Evolutionary conservation across 2,113 vertebrate genomes (phyloP), one percentile per base, ranked within the genome.

Genomic region (Chaetops frenatus): DNA sequence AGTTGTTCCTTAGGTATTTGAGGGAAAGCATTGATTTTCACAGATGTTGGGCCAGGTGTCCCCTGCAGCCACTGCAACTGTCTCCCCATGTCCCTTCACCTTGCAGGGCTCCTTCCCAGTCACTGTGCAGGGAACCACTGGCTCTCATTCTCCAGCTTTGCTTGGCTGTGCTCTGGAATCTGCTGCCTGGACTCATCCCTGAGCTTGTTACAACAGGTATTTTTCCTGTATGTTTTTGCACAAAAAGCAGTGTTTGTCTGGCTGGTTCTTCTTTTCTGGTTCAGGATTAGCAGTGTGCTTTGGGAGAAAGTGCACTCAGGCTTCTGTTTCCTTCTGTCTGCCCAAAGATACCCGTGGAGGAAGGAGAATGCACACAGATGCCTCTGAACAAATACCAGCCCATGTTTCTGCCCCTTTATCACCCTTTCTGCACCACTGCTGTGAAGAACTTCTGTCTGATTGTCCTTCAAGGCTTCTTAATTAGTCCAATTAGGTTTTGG

Each of bases 71-170:
- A 45, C 50, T 4, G 6, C 19, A 27, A 2, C 11, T 17, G 25
- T 9, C 19, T 74, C 12, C 21, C 15, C 3, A 0, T 36, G 70
- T 58, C 53, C 25, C 40, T 56, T 50, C 74, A 56, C 40, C 60
- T 44, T 48, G 33, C 28, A 42, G 17, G n/a, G 27, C 61, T 66
- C 56, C 23, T 79, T 56, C 19, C 28, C 19, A 5, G 31, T 23
- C 15, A n/a, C 28, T 0, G 1, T 0, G 2, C 44, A 14, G 33
- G 33, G 10, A 81, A 4, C 7, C 21, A 3, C 18, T 5, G 35
- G n/a, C 6, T 72, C 29, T 76, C 1, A 0, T 13, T 48, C 36
- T n/a, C 42, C 2, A 2, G 69, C 33, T 21, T 2, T 2, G 0
- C 48, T 62, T 40, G 33, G 24, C 44, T 81, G 44, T 48, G 7